Evolutionary conservation across 2,113 vertebrate genomes (phyloP).

Genomic region (Chaetorhynchus papuensis): DNA sequence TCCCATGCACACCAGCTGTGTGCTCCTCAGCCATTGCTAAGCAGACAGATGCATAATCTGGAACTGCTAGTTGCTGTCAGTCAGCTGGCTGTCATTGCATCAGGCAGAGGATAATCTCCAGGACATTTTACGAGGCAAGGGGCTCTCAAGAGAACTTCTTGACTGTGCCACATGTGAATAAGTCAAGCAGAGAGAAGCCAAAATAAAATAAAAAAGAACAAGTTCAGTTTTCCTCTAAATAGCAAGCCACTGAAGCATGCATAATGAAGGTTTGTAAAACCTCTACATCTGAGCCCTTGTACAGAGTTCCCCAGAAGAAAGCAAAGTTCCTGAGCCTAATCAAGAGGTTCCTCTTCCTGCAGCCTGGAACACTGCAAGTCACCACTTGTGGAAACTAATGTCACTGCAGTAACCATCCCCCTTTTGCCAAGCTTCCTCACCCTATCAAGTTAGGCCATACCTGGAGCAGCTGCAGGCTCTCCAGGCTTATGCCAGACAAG

Average conservation of each 20-base stretch:
- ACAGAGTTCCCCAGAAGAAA: not conserved
- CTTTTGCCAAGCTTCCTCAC: not conserved
- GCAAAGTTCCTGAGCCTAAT: not conserved
- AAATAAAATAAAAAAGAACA: not conserved
- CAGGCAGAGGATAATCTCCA: not conserved
- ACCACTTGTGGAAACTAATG: not conserved
- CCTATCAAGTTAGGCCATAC: not conserved
- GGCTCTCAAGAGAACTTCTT: not conserved
- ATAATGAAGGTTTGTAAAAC: not conserved
- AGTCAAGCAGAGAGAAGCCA: not conserved
- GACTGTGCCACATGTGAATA: not conserved
- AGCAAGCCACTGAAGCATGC: not conserved
- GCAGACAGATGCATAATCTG: not conserved
- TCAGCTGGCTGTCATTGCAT: not conserved
- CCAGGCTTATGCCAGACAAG: not conserved
- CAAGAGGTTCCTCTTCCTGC: not conserved
- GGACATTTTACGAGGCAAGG: not conserved
- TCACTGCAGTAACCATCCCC: not conserved
- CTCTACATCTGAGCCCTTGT: not conserved
- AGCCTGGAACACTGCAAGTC: not conserved
- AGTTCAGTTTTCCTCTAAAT: not conserved
- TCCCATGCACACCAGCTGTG: conserved; percentile 12
- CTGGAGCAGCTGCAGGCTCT: not conserved
- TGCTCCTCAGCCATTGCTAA: not conserved
- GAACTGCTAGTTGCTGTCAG: not conserved